Evolutionary conservation across 2,113 vertebrate species (phyloP).

Genomic region (Ceyx melanurus): DNA sequence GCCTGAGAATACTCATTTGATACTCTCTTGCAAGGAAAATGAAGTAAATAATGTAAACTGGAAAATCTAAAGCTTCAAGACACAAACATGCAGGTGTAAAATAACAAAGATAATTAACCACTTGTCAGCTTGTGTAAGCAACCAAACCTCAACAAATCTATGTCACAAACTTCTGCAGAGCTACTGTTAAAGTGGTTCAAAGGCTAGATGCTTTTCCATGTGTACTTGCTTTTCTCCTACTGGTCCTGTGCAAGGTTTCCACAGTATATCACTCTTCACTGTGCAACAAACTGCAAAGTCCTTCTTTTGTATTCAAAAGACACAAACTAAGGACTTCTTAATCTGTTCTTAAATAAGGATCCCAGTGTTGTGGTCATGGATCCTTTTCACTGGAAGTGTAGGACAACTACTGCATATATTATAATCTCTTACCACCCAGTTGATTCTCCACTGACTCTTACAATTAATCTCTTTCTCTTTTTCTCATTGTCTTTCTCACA

Average conservation of each 20-base stretch:
- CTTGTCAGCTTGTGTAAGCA: not conserved
- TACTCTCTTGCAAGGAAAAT: not conserved
- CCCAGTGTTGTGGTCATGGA: not conserved
- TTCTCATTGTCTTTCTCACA: not conserved
- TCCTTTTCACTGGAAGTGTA: not conserved
- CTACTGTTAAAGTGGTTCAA: not conserved
- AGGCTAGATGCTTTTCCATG: not conserved
- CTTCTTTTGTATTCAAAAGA: not conserved
- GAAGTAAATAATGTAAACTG: not conserved
- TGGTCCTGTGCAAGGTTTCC: not conserved
- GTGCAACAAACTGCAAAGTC: not conserved
- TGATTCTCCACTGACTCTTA: not conserved
- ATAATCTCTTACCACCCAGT: not conserved
- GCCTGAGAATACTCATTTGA: not conserved
- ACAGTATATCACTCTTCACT: not conserved
- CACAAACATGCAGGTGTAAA: rapidly evolving
- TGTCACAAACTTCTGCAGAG: not conserved
- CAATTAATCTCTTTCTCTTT: not conserved
- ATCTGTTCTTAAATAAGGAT: not conserved
- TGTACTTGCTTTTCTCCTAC: not conserved
- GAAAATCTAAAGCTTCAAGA: not conserved
- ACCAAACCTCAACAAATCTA: not conserved
- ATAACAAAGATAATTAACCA: not conserved
- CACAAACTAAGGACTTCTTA: not conserved
- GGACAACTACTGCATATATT: not conserved